phyloP scores from a whole-genome alignment of 2,797 vertebrate genomes.

The Loris lydekkerianus region DNA sequence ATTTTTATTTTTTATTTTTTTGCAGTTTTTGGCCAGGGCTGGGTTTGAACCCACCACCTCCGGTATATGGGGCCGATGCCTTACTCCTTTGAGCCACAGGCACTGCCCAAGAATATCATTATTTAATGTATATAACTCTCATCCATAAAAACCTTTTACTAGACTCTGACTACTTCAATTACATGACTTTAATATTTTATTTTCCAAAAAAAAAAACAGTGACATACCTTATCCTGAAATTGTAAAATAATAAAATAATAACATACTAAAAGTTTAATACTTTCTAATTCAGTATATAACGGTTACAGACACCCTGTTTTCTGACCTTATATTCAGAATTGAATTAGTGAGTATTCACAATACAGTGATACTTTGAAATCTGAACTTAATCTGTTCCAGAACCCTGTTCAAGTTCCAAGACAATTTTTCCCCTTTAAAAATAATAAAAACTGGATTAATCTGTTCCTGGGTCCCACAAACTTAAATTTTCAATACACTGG shows the following conservation, averaged over 20 bases:
- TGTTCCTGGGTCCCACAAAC: no score
- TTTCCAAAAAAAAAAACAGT: constrained; percentile 34
- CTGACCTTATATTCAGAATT: neutral
- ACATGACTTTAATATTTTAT: neutral
- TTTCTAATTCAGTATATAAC: neutral
- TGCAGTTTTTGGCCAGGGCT: no score
- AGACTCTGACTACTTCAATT: neutral
- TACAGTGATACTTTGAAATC: no score
- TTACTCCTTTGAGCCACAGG: no score
- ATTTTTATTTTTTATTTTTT: no score
- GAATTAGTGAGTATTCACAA: neutral
- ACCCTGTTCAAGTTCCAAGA: no score
- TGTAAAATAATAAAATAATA: constrained; percentile 4
- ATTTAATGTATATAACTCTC: neutral
- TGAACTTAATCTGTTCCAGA: no score
- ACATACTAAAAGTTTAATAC: neutral
- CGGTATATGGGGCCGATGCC: no score
- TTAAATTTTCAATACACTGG: no score
- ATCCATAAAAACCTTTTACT: neutral
- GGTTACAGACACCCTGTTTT: neutral
- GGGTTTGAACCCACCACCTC: no score
- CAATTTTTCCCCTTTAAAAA: no score
- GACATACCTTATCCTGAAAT: neutral
- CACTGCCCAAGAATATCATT: neutral
- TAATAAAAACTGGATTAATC: no score